Base-by-base conservation (phyloP, 2,888 invertebrate genomes). In the Hyalella azteca region DNA sequence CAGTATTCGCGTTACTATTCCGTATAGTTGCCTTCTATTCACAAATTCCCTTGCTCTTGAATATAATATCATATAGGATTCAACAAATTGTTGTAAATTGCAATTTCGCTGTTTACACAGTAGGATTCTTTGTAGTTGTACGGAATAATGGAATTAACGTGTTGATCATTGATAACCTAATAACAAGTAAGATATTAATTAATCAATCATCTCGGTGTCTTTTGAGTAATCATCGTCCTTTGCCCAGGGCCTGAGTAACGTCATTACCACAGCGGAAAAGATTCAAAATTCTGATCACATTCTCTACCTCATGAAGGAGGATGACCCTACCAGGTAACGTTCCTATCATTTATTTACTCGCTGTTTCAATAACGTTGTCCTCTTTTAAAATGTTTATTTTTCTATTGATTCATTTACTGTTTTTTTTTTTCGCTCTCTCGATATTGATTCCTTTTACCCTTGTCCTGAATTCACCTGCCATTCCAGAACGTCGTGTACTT, bases 251-350 rank as follows among this genome's bases (percentile, higher is more conserved):
- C 82, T 85, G 39, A 80, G 75, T 41, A 83, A 83, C 60, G 79
- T 83, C 29, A 83, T 85, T 49, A 85, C 83, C 40, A 83, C 81
- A 15, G 50, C 83, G 59, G 85, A 83, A 26, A 85, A 85, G 60
- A 76, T 85, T 9, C 83, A 82, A 50, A 83, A 73, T 48, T 85
- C 85, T 13, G 81, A 85, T 79, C 85, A 85, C 78, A 49, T 85
- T 29, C 60, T 85, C 0, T 85, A 85, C 50, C 80, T 83, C 41
- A 83, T 85, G 83, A 85, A 82, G 39, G 81, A 83, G 45, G 81
- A 81, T 3, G 81, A 83, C 41, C 77, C 80, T 1, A 32, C 79
- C 45, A 78, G 73, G 85, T 85, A 75, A 79, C 80, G 60, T n/a
- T 41, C 5, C 49, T 49, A 3, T 50, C 36, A 19, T n/a, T 2